These are phyloP conservation scores for Zaprionus taronus DNA, from an alignment of 1,140 invertebrate species.

Conservation along the genomic window DNA sequence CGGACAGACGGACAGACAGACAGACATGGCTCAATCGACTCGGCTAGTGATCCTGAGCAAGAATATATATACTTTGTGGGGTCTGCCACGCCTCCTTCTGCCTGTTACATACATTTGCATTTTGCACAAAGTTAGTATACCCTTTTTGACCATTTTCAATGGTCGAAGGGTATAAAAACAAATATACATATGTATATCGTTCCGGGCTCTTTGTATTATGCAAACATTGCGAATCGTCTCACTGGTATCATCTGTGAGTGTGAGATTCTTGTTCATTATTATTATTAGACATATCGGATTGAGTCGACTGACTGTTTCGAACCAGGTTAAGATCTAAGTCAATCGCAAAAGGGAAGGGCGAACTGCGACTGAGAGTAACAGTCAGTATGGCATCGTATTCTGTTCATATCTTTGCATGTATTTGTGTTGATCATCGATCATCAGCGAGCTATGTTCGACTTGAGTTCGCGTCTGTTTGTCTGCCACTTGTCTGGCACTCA, in stretches of 20 bases:
- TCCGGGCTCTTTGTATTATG: too few relatives aligned
- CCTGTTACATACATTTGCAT: too few relatives aligned
- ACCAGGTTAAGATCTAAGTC: constrained; percentile 5
- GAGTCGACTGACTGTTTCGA: not conserved
- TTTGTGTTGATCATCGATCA: constrained; percentile 17
- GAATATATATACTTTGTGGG: too few relatives aligned
- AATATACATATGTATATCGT: too few relatives aligned
- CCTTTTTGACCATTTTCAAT: too few relatives aligned
- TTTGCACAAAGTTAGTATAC: too few relatives aligned
- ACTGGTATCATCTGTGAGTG: too few relatives aligned
- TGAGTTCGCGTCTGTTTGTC: constrained; percentile 28
- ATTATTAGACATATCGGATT: not conserved
- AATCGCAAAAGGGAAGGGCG: constrained; percentile 22
- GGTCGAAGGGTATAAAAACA: too few relatives aligned
- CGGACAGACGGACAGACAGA: too few relatives aligned
- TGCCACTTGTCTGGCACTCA: constrained; percentile 33
- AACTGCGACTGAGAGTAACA: not conserved
- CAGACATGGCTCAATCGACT: too few relatives aligned
- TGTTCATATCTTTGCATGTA: not conserved
- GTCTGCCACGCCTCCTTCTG: too few relatives aligned
- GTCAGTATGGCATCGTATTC: not conserved
- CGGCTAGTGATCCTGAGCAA: too few relatives aligned
- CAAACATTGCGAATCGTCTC: not conserved
- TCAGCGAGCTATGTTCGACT: not conserved
- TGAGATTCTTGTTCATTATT: constrained; percentile 2